These are phyloP conservation scores for Bambusicola thoracicus DNA, from an alignment of 2,113 vertebrate species.

Conservation along the genomic window DNA sequence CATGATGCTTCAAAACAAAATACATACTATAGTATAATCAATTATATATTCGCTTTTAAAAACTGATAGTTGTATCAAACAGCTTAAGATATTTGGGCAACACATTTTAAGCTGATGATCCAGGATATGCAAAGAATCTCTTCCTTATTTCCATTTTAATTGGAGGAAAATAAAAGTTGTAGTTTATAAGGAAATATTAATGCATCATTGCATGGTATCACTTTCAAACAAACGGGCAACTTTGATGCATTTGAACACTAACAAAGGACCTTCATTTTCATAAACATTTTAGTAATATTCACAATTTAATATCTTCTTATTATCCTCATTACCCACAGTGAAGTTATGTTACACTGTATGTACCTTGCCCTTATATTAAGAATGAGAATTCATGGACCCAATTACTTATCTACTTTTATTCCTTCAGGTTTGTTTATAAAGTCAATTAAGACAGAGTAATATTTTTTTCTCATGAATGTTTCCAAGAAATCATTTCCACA, in stretches of 20 bases:
- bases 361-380: not conserved
- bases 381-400: not conserved
- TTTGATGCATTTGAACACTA: not conserved
- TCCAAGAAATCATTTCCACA: not conserved
- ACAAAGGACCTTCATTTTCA: not conserved
- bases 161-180: not conserved
- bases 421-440: not conserved
- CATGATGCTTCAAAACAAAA: not conserved
- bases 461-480: not conserved
- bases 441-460: not conserved
- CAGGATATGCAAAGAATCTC: not conserved
- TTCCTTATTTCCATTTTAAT: constrained; percentile 15
- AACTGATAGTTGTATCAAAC: not conserved
- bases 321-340: not conserved
- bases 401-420: not conserved
- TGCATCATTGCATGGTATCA: not conserved
- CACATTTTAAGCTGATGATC: not conserved
- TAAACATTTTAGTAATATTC: not conserved
- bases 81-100: not conserved
- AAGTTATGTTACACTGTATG: not conserved
- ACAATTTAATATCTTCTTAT: not conserved
- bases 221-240: not conserved
- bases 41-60: constrained; percentile 26
- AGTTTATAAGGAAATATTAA: constrained; percentile 29
- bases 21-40: not conserved